These are phyloP conservation scores for Eristalis pertinax DNA, from an alignment of 2,888 invertebrate genomes.

Conservation along the genomic window DNA sequence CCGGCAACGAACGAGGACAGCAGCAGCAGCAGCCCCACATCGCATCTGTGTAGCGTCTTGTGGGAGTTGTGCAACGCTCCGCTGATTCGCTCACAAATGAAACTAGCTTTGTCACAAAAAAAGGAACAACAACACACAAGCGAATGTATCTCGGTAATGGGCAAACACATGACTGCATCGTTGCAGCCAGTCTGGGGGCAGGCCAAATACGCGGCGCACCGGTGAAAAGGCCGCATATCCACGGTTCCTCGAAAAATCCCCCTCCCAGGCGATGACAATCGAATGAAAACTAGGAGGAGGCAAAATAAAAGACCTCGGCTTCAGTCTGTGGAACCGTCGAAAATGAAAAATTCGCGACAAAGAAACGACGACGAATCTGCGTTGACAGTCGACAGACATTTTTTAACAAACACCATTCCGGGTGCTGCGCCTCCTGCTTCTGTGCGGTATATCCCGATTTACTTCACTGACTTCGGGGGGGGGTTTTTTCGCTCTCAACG, in stretches of 20 bases:
- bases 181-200: slow-evolving; percentile 20
- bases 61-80: slow-evolving; percentile 40
- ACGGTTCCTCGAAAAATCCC: neutral
- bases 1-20: slow-evolving; percentile 8
- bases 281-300: neutral
- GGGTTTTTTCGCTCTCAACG: neutral
- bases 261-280: neutral
- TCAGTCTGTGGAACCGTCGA: neutral
- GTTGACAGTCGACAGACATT: slow-evolving; percentile 5
- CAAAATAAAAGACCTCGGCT: neutral
- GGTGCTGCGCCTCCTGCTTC: neutral
- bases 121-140: slow-evolving; percentile 29
- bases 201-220: slow-evolving; percentile 2
- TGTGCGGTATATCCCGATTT: neutral
- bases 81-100: slow-evolving; percentile 34
- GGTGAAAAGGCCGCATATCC: slow-evolving; percentile 31
- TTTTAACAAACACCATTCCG: slow-evolving; percentile 37
- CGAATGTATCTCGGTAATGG: slow-evolving; percentile 65
- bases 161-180: slow-evolving; percentile 66
- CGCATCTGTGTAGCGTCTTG: slow-evolving; percentile 6
- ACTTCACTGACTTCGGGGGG: slow-evolving; percentile 39
- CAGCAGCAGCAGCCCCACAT: neutral
- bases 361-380: slow-evolving; percentile 20
- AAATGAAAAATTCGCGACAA: slow-evolving; percentile 38
- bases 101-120: slow-evolving; percentile 2